Conservation (phyloP, 2,888 invertebrate genomes). For the Athalia cordata region DNA sequence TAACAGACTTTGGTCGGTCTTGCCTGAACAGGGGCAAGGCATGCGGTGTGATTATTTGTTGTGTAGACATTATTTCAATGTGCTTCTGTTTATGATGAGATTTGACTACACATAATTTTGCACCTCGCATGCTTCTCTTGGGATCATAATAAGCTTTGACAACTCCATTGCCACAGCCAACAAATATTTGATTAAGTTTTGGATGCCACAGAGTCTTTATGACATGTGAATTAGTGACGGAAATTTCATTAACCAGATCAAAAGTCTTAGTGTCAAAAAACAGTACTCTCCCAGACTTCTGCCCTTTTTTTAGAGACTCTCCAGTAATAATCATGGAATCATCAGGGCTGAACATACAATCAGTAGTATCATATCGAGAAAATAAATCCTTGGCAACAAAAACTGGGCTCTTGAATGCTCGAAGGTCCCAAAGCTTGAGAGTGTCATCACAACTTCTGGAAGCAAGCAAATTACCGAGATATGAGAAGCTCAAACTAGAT, state of each 20-base stretch:
- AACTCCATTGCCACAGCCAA: slow-evolving; percentile 92
- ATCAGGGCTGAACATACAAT: slow-evolving; percentile 91
- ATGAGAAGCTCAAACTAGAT: slow-evolving; percentile 90
- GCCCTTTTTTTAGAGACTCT: slow-evolving; percentile 83
- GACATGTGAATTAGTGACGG: slow-evolving; percentile 87
- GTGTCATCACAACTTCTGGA: slow-evolving; percentile 94
- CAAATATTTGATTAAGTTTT: slow-evolving; percentile 96
- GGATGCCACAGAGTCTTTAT: slow-evolving; percentile 97
- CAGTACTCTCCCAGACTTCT: slow-evolving; percentile 80
- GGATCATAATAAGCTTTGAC: slow-evolving; percentile 95
- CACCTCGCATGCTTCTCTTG: slow-evolving; percentile 90
- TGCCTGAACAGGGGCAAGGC: slow-evolving; percentile 96
- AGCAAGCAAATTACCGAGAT: slow-evolving; percentile 85
- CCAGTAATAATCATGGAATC: slow-evolving; percentile 93
- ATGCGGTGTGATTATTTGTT: slow-evolving; percentile 97
- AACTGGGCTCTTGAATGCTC: slow-evolving; percentile 87
- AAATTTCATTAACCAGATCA: slow-evolving; percentile 83
- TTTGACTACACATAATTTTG: slow-evolving; percentile 91
- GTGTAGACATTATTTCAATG: slow-evolving; percentile 90
- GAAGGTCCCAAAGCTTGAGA: slow-evolving; percentile 95
- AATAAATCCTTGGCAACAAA: slow-evolving; percentile 82
- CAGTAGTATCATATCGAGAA: slow-evolving; percentile 89
- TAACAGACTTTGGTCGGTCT: slow-evolving; percentile 90
- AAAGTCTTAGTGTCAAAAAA: slow-evolving; percentile 89
- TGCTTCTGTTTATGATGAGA: slow-evolving; percentile 86